These are phyloP conservation scores for Mallotus villosus DNA, from an alignment of 2,797 vertebrate species.

Conservation along the genomic window DNA sequence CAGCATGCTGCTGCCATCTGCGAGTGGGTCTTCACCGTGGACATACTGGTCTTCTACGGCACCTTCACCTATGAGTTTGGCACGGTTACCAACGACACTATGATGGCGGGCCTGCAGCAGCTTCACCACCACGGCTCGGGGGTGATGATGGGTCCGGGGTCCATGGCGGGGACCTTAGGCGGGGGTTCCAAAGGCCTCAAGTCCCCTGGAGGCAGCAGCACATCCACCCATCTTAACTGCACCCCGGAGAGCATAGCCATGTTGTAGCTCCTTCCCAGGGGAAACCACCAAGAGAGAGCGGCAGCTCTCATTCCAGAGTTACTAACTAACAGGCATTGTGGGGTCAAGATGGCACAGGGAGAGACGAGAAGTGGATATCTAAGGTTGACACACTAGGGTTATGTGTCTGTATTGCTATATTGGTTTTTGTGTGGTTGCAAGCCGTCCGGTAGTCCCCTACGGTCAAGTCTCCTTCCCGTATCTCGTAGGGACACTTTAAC, in stretches of 20 bases:
- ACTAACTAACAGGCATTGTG: not conserved
- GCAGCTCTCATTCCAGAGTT: not conserved
- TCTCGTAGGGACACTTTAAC: conserved; percentile 16
- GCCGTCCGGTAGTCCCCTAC: conserved; percentile 17
- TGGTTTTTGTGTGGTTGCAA: conserved; percentile 10
- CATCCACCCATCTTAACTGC: conserved; percentile 89
- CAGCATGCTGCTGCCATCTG: conserved; percentile 94
- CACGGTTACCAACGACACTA: conserved; percentile 89
- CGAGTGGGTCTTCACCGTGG: conserved; percentile 96
- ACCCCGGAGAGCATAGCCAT: conserved; percentile 88
- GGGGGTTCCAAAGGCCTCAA: conserved; percentile 81
- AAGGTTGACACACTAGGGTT: conserved; percentile 32
- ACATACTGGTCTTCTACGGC: conserved; percentile 94
- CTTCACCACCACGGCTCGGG: conserved; percentile 63
- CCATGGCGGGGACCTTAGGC: conserved; percentile 62
- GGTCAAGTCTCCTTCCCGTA: conserved; percentile 19
- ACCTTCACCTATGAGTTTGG: conserved; percentile 98
- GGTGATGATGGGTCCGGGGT: conserved; percentile 68
- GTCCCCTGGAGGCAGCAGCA: conserved; percentile 85
- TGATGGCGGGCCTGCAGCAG: conserved; percentile 85
- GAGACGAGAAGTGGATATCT: not conserved
- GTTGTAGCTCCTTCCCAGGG: conserved; percentile 67
- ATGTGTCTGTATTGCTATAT: conserved; percentile 22
- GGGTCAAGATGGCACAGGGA: not conserved
- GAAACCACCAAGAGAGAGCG: not conserved